Percentiles rank a stretch among this genome's conserved stretches.
Evolutionary conservation across 1,140 invertebrate genomes (phyloP).

Genomic region (Luehdorfia chinensis): DNA sequence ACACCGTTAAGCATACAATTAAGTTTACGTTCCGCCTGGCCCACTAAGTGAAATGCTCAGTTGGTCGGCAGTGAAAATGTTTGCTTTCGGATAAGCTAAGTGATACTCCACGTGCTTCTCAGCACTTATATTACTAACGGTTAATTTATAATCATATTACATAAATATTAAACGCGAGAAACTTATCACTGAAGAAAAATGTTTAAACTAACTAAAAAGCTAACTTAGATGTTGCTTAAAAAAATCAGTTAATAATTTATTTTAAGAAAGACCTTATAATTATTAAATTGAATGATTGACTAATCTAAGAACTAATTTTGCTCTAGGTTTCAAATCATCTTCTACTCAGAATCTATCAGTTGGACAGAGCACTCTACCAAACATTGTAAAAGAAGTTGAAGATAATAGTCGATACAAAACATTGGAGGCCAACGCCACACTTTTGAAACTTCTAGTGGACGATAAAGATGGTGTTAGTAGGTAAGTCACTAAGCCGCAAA

Average conservation of each 20-base stretch:
- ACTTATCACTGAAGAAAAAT: too few relatives aligned
- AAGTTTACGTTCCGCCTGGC: slow-evolving; percentile 41
- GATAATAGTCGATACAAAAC: slow-evolving; percentile 70
- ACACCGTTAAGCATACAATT: slow-evolving; percentile 50
- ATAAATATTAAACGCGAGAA: slow-evolving; percentile 1
- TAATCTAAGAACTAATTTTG: too few relatives aligned
- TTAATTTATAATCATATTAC: slow-evolving; percentile 6
- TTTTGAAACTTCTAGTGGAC: slow-evolving; percentile 63
- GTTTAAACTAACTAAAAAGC: too few relatives aligned
- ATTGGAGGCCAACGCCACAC: slow-evolving; percentile 61
- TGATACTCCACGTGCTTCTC: slow-evolving; percentile 18
- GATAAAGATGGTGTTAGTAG: slow-evolving; percentile 65
- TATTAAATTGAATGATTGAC: too few relatives aligned
- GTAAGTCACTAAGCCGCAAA: slow-evolving; percentile 23
- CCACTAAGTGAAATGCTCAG: slow-evolving; percentile 46
- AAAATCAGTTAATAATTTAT: too few relatives aligned
- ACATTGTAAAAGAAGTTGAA: slow-evolving; percentile 55
- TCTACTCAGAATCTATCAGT: slow-evolving; percentile 26
- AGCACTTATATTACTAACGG: slow-evolving; percentile 5
- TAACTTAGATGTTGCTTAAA: too few relatives aligned
- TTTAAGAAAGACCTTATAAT: too few relatives aligned
- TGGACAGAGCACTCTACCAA: slow-evolving; percentile 40
- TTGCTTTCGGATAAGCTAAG: slow-evolving; percentile 49
- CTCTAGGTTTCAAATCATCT: slow-evolving; percentile 40
- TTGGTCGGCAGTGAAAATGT: slow-evolving; percentile 34